Evolutionary conservation across 1,140 invertebrate genomes (phyloP).

Genomic region (Nylanderia fulva): DNA sequence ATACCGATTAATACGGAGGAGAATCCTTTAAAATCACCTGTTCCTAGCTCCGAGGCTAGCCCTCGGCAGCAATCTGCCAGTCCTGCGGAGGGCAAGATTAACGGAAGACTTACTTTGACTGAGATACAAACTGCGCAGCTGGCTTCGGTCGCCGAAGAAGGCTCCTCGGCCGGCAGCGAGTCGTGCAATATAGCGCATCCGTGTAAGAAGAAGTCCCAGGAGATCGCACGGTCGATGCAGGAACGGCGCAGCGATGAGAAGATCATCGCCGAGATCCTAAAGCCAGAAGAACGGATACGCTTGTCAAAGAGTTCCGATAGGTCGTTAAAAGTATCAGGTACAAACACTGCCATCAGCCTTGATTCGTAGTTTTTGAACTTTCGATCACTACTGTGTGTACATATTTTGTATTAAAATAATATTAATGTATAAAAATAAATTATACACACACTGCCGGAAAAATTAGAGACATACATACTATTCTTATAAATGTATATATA

Average conservation of each 20-base stretch:
- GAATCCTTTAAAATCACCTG: conserved; percentile 66
- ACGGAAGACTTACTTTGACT: conserved; percentile 76
- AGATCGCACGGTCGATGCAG: conserved; percentile 31
- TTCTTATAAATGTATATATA: neutral
- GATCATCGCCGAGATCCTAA: conserved; percentile 82
- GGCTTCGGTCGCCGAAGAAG: conserved; percentile 69
- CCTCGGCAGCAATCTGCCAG: conserved; percentile 34
- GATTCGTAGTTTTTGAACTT: conserved; percentile 80
- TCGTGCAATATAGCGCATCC: conserved; percentile 29
- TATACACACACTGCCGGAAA: conserved; percentile 34
- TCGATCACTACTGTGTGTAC: conserved; percentile 78
- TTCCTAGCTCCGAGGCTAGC: conserved; percentile 61
- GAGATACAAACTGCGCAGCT: conserved; percentile 73
- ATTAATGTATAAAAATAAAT: conserved; percentile 78
- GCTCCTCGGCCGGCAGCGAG: conserved; percentile 8
- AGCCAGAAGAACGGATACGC: conserved; percentile 80
- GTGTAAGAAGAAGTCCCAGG: conserved; percentile 62
- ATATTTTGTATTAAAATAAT: conserved; percentile 84
- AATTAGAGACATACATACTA: conserved; percentile 13
- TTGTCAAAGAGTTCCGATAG: conserved; percentile 82
- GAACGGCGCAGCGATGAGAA: conserved; percentile 80
- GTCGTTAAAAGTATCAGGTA: conserved; percentile 82
- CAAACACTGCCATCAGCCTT: conserved; percentile 85
- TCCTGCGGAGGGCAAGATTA: conserved; percentile 76
- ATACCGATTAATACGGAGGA: conserved; percentile 73